A percentile compares a stretch with the other conserved stretches of the same genome.
Evolutionary conservation across 2,888 invertebrate species (phyloP).

Genomic region (Eristalinus sepulchralis): DNA sequence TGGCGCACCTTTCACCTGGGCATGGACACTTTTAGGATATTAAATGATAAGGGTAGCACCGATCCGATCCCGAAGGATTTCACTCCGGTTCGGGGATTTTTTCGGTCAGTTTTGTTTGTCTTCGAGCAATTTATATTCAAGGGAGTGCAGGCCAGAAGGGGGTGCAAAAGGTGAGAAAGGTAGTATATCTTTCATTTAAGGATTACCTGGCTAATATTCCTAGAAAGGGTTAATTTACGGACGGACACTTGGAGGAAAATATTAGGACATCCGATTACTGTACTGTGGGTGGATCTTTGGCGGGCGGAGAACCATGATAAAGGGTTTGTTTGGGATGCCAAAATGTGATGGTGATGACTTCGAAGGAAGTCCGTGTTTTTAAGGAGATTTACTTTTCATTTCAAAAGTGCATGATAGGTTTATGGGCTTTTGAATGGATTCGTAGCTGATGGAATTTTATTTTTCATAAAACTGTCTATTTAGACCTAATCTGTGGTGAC

Average conservation of each 20-base stretch:
- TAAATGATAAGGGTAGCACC: constrained; percentile 10
- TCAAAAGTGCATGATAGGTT: no score
- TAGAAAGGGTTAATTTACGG: constrained; percentile 21
- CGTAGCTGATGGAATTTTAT: no score
- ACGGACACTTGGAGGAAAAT: neutral
- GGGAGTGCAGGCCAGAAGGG: neutral
- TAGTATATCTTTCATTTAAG: constrained; percentile 1
- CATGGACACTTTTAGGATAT: constrained; percentile 3
- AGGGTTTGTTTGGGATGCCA: neutral
- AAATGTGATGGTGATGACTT: neutral
- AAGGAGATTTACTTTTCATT: no score
- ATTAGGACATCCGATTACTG: neutral
- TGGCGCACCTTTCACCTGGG: neutral
- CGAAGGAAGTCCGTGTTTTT: neutral
- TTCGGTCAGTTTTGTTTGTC: neutral
- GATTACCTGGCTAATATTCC: constrained; percentile 13
- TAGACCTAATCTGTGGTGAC: no score
- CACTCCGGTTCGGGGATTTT: neutral
- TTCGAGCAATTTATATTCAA: neutral
- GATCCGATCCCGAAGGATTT: neutral
- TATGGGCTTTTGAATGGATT: no score
- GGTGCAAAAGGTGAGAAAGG: neutral
- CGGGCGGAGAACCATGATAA: neutral
- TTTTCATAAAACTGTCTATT: no score
- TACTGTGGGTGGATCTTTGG: neutral